phyloP scores from a whole-genome alignment of 2,888 invertebrate species.

The Ormyrus labotus region DNA sequence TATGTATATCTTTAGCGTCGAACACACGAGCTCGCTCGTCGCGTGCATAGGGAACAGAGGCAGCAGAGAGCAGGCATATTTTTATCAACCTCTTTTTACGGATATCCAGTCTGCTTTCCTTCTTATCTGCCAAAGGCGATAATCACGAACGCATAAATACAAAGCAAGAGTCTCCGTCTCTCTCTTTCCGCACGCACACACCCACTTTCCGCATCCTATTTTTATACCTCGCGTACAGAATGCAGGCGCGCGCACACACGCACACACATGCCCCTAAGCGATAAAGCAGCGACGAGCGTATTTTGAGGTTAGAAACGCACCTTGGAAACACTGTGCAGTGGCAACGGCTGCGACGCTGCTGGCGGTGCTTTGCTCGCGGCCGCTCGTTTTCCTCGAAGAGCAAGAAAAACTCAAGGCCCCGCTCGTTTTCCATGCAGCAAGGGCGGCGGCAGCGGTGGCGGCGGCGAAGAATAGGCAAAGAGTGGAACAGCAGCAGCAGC shows the following conservation, averaged over 20 bases:
- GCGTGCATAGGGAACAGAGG: background rate
- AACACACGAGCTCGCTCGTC: background rate
- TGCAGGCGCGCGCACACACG: background rate
- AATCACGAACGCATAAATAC: background rate
- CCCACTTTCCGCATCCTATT: background rate
- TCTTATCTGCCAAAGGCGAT: background rate
- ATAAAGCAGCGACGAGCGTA: background rate
- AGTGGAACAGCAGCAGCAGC: background rate
- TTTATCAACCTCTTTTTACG: too few relatives aligned
- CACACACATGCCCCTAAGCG: background rate
- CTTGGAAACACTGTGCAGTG: background rate
- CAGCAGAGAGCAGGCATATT: too few relatives aligned
- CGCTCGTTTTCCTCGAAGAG: background rate
- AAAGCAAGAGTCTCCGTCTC: background rate
- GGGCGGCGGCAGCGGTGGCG: background rate
- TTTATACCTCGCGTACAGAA: background rate
- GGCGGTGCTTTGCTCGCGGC: background rate
- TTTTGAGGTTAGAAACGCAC: conserved; percentile 37
- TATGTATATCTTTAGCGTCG: too few relatives aligned
- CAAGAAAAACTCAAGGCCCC: background rate
- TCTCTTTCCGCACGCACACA: background rate
- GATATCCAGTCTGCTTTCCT: background rate
- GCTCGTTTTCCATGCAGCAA: background rate
- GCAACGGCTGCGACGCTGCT: too few relatives aligned
- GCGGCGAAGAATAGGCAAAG: background rate